Conservation (phyloP, 2,888 invertebrate species). For the Melolontha melolontha region DNA sequence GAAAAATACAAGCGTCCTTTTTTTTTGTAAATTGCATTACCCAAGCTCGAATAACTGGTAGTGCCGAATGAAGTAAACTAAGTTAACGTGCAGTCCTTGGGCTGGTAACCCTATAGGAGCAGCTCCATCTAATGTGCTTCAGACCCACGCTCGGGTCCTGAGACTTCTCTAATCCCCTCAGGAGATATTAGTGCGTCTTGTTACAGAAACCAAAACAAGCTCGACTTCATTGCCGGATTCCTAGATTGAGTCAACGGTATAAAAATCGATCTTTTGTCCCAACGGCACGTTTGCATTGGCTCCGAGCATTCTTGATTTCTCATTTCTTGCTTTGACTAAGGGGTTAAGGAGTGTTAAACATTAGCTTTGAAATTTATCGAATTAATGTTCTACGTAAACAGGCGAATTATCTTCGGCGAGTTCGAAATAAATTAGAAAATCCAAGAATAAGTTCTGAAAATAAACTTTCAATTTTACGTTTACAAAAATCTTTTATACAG, state of each 20-base stretch:
- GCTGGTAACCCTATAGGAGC: conserved; percentile 43
- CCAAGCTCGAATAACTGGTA: conserved; percentile 41
- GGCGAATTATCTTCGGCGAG: background rate
- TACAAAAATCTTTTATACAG: too few relatives aligned
- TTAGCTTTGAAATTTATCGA: conserved; percentile 15
- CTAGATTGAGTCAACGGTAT: conserved; percentile 51
- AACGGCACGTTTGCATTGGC: conserved; percentile 34
- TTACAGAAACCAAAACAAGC: conserved; percentile 55
- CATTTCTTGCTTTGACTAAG: background rate
- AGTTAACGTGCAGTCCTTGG: conserved; percentile 39
- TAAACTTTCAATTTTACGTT: too few relatives aligned
- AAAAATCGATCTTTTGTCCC: conserved; percentile 49
- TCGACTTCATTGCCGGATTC: conserved; percentile 52
- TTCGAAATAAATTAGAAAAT: too few relatives aligned
- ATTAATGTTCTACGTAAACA: conserved; percentile 10
- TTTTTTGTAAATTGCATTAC: conserved; percentile 37
- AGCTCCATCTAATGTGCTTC: conserved; percentile 55
- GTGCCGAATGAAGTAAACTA: conserved; percentile 41
- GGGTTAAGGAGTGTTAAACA: background rate
- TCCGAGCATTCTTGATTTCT: conserved; percentile 21
- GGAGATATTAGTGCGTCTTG: conserved; percentile 57
- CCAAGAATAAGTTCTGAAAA: too few relatives aligned
- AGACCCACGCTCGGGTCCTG: conserved; percentile 49
- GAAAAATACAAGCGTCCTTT: conserved; percentile 15
- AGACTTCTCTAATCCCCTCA: conserved; percentile 54